Evolutionary conservation across 2,113 vertebrate species (phyloP), one percentile per base, ranked within the genome.

Genomic region (Burhinus bistriatus): DNA sequence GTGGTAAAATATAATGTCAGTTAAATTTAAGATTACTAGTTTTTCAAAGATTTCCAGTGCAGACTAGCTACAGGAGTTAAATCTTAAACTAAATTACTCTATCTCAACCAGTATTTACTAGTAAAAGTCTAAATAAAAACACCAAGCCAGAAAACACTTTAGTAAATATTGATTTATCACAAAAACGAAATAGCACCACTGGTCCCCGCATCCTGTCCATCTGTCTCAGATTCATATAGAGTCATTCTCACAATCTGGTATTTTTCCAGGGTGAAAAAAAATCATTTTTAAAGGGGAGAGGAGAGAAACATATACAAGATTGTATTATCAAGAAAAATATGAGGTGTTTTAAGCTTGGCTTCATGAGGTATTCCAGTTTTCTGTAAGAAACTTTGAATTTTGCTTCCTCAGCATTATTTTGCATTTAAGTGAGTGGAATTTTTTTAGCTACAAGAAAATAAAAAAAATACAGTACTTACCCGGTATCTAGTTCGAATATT

Each of bases 381-480:
- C 68, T 42, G 5, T 2, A 61, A 5, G 25, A 44, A 91, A 34
- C 30, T 71, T 15, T 57, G 23, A 75, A 49, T 25, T 57, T 83
- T 58, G 34, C 45, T 65, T 68, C 54, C n/a, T 86, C 11, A 2
- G 42, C 16, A 23, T 30, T 72, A 68, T 36, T 55, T 44, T 76
- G 18, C 38, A 47, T n/a, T 61, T 65, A 73, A 65, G 51, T 30
- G 15, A 71, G n/a, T 61, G 6, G 19, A 11, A 6, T 38, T 49
- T 16, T 80, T 83, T 44, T 14, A 62, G 34, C 47, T 25, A 30
- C 22, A 90, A 86, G 44, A 79, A 89, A 73, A 17, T 2, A 51
- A 83, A 62, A 83, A 62, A 89, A 68, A 18, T 5, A 9, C 42
- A 59, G 57, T 21, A 92, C 96, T 97, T 66, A 96, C 96, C 96